Percentiles rank a stretch among this genome's conserved stretches.
Conservation (phyloP, 2,113 vertebrate genomes). For the Synchiropus splendidus region DNA sequence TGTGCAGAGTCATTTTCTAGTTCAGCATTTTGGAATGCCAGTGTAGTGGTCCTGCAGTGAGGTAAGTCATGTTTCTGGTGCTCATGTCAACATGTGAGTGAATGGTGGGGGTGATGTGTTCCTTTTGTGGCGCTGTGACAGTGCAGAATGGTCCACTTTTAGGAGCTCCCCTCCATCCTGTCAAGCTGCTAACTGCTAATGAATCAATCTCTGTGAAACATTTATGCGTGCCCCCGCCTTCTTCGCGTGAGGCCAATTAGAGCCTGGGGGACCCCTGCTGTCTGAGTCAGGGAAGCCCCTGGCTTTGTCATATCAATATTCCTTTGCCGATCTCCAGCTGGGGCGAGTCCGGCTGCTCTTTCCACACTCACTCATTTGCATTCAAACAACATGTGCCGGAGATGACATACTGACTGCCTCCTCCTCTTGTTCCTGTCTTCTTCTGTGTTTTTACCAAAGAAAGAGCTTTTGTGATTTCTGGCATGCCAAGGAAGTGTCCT, state of each 20-base stretch:
- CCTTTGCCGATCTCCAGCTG: constrained; percentile 53
- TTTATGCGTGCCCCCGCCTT: constrained; percentile 24
- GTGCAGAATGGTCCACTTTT: constrained; percentile 40
- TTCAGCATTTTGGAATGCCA: constrained; percentile 33
- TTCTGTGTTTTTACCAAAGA: constrained; percentile 25
- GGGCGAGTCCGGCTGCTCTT: constrained; percentile 55
- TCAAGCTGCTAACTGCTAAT: constrained; percentile 47
- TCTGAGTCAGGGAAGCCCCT: constrained; percentile 40
- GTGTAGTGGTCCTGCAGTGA: constrained; percentile 22
- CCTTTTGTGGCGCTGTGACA: constrained; percentile 26
- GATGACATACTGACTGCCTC: constrained; percentile 34
- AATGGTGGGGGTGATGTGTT: constrained; percentile 53
- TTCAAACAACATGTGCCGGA: constrained; percentile 42
- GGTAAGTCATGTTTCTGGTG: constrained; percentile 38
- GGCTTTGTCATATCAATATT: constrained; percentile 58
- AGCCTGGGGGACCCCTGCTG: constrained; percentile 37
- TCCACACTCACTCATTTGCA: constrained; percentile 51
- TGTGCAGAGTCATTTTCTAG: constrained; percentile 21
- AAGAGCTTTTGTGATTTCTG: constrained; percentile 64
- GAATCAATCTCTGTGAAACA: constrained; percentile 57
- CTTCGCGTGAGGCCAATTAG: constrained; percentile 40
- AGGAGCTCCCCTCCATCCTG: constrained; percentile 39
- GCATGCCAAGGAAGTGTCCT: constrained; percentile 62
- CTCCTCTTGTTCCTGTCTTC: constrained; percentile 24
- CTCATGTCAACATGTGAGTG: constrained; percentile 53